These are phyloP conservation scores for Eulimnadia texana DNA, from an alignment of 1,140 invertebrate genomes.

Conservation along the genomic window DNA sequence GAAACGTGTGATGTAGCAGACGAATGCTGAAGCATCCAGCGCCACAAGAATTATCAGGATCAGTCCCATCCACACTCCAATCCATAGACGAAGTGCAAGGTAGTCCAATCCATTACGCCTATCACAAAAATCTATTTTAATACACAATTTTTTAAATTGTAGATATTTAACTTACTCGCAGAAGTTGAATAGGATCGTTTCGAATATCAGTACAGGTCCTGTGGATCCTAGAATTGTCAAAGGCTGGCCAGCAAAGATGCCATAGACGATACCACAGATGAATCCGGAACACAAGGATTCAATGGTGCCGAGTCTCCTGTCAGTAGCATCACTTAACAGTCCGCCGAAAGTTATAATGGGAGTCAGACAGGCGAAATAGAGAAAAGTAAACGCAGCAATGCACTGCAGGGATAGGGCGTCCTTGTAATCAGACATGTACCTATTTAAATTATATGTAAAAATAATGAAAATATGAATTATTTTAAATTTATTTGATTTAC, in stretches of 20 bases:
- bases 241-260: slow-evolving; percentile 33
- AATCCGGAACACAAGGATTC: slow-evolving; percentile 31
- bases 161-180: slow-evolving; percentile 23
- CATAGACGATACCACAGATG: slow-evolving; percentile 31
- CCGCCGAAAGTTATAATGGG: slow-evolving; percentile 35
- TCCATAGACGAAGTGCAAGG: slow-evolving; percentile 29
- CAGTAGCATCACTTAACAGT: slow-evolving; percentile 28
- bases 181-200: slow-evolving; percentile 30
- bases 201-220: slow-evolving; percentile 33
- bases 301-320: slow-evolving; percentile 28
- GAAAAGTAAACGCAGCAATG: slow-evolving; percentile 30
- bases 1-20: slow-evolving; percentile 29
- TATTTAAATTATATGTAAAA: no score
- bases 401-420: slow-evolving; percentile 31
- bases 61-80: slow-evolving; percentile 31
- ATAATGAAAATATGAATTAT: slow-evolving; percentile 1
- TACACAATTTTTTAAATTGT: neutral
- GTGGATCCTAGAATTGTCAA: slow-evolving; percentile 33
- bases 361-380: slow-evolving; percentile 33
- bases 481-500: slow-evolving; percentile 14
- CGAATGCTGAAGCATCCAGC: slow-evolving; percentile 27
- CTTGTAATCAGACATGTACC: slow-evolving; percentile 29
- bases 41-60: slow-evolving; percentile 30
- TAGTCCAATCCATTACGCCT: slow-evolving; percentile 27
- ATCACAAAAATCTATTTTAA: neutral